These are phyloP conservation scores for Aphelocoma coerulescens DNA, from an alignment of 2,113 vertebrate species.

Conservation along the genomic window DNA sequence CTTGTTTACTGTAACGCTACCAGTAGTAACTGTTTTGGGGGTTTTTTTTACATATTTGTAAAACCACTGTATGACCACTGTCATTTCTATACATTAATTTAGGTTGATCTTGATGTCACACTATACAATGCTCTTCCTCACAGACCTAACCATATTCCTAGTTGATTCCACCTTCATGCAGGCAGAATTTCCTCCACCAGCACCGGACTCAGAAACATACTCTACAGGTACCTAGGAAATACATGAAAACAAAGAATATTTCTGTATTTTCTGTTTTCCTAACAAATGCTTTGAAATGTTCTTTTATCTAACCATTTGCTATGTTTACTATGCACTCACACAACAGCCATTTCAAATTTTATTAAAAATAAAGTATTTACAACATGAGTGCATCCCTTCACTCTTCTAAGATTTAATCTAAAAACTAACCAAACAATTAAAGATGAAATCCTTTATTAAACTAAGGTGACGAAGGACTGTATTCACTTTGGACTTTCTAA, in stretches of 20 bases:
- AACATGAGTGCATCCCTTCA: neutral
- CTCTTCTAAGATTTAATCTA: neutral
- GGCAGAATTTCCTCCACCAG: neutral
- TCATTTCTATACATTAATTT: neutral
- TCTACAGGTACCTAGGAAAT: neutral
- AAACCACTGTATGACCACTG: neutral
- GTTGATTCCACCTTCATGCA: neutral
- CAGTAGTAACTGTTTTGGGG: fast-evolving
- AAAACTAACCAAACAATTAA: neutral
- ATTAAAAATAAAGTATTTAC: neutral
- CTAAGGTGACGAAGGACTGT: neutral
- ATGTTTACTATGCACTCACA: neutral
- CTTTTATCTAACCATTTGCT: neutral
- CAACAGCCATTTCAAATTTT: neutral
- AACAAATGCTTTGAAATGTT: neutral
- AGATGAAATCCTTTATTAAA: neutral
- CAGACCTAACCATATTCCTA: neutral
- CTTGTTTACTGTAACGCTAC: neutral
- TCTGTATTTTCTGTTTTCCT: neutral
- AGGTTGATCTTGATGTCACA: neutral
- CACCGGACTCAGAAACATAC: fast-evolving
- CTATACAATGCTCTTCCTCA: neutral
- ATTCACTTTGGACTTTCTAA: neutral
- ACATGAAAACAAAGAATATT: neutral
- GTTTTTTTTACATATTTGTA: neutral